These are phyloP conservation scores for pig (Sus scrofa) DNA, from an alignment of 2,113 vertebrate species.

Conservation along the genomic window DNA sequence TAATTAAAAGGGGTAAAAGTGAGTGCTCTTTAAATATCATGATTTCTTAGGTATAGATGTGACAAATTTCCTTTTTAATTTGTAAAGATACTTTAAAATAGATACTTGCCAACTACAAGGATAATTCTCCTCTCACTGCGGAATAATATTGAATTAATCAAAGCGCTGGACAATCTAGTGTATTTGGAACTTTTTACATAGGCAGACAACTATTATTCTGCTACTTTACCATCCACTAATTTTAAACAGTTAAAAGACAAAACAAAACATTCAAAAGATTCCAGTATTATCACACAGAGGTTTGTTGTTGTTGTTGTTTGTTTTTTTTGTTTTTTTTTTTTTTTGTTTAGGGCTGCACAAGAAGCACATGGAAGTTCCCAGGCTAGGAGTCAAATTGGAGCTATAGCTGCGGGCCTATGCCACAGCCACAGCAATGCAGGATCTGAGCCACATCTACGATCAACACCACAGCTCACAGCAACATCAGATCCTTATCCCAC, in stretches of 20 bases:
- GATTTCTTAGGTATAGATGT: background rate
- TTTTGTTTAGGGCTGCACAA: no score
- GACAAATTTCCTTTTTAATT: background rate
- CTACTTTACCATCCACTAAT: background rate
- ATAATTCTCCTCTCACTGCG: background rate
- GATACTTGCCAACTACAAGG: background rate
- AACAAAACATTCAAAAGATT: background rate
- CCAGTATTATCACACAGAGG: background rate
- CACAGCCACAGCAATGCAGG: no score
- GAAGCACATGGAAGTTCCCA: no score
- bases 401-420: no score
- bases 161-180: background rate
- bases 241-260: background rate
- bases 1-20: background rate
- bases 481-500: no score
- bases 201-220: slow-evolving; percentile 8
- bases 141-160: background rate
- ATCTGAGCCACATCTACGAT: no score
- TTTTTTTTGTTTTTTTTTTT: no score
- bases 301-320: no score
- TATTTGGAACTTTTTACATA: background rate
- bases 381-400: no score
- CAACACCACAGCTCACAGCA: no score
- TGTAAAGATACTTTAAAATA: background rate
- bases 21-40: slow-evolving; percentile 10